A percentile compares a stretch with the other conserved stretches of the same genome.
Evolutionary conservation across 2,113 vertebrate species (phyloP).

Genomic region (Myiozetetes cayanensis): DNA sequence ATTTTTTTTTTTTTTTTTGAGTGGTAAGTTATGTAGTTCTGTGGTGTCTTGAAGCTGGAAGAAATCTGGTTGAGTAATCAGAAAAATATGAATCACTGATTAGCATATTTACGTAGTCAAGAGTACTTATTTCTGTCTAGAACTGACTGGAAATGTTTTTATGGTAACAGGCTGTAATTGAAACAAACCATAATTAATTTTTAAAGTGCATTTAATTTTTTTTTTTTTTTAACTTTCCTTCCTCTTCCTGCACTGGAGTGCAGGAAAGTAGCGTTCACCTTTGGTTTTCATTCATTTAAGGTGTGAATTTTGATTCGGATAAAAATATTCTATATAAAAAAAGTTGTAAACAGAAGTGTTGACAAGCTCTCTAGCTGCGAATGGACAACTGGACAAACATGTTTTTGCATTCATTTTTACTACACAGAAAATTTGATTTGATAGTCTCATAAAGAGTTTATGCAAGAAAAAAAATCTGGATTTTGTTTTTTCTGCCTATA

Average conservation of each 20-base stretch:
- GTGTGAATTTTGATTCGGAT: not conserved
- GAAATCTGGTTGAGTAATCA: not conserved
- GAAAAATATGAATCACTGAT: not conserved
- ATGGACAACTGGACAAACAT: fast-evolving
- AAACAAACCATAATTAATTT: not conserved
- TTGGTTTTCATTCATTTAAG: not conserved
- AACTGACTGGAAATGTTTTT: not conserved
- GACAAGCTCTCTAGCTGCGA: not conserved
- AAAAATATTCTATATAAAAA: not conserved
- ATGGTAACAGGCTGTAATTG: not conserved
- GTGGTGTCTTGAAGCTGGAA: not conserved
- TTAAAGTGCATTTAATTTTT: not conserved
- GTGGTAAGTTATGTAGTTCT: not conserved
- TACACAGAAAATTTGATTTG: not conserved
- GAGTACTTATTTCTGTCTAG: not conserved
- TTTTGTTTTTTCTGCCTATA: not conserved
- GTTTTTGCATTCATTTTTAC: not conserved
- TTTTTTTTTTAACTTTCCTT: not conserved
- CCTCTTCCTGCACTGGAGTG: not conserved
- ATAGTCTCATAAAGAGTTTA: not conserved
- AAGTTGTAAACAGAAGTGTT: not conserved
- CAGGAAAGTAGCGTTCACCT: not conserved
- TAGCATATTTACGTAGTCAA: not conserved
- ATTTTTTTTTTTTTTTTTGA: not conserved
- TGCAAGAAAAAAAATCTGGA: not conserved